These are phyloP conservation scores for Scolanthus callimorphus DNA, from an alignment of 92 coral and sea anemone species.

Conservation along the genomic window DNA sequence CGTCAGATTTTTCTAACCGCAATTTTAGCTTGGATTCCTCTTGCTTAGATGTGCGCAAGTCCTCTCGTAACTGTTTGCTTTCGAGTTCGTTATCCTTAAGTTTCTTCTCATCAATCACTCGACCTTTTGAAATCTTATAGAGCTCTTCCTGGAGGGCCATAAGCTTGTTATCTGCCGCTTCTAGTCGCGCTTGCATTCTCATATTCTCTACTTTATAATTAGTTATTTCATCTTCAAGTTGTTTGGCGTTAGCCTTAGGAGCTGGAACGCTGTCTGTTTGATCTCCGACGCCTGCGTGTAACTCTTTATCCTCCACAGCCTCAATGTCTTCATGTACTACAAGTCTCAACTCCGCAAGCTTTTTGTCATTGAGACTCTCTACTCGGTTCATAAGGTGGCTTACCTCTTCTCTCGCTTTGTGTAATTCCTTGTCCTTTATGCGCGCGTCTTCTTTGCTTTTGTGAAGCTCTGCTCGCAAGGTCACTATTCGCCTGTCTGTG, in stretches of 20 bases:
- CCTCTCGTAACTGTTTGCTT: constrained; percentile 41
- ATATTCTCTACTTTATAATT: constrained; percentile 31
- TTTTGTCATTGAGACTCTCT: not conserved
- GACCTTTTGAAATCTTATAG: constrained; percentile 30
- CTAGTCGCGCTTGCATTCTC: constrained; percentile 32
- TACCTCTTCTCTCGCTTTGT: not conserved
- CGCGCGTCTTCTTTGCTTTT: not conserved
- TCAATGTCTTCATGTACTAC: constrained; percentile 1
- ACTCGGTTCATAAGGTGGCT: not conserved
- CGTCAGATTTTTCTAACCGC: constrained; percentile 11
- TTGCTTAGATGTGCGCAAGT: constrained; percentile 28
- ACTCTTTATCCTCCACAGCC: not conserved
- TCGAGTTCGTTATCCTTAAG: constrained; percentile 26
- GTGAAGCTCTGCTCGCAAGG: constrained; percentile 35
- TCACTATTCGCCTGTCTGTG: constrained; percentile 20
- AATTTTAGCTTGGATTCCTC: constrained; percentile 7
- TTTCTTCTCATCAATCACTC: constrained; percentile 48
- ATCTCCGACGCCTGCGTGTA: not conserved
- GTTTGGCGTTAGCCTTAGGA: not conserved
- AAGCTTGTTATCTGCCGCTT: constrained; percentile 28
- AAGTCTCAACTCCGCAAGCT: not conserved
- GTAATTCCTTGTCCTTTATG: not conserved
- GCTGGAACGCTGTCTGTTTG: not conserved
- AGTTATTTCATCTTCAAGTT: not conserved
- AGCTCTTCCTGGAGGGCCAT: constrained; percentile 52